Evolutionary conservation across 2,113 vertebrate species (phyloP).

Genomic region (Seriola rivoliana): DNA sequence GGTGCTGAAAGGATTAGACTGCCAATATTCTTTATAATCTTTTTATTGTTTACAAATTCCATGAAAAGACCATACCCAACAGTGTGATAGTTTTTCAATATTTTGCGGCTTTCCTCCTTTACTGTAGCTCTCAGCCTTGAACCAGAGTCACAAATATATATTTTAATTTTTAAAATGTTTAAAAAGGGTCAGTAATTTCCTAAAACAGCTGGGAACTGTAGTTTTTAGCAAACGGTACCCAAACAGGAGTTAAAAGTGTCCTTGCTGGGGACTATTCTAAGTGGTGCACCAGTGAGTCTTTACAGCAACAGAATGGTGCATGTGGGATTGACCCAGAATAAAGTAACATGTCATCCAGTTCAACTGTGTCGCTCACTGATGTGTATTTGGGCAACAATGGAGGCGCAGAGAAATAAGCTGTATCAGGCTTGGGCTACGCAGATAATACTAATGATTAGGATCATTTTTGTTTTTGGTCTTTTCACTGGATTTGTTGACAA

Average conservation of each 20-base stretch:
- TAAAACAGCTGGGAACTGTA: background rate
- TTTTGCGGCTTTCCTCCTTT: background rate
- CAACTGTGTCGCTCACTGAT: background rate
- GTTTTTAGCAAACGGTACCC: conserved; percentile 9
- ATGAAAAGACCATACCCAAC: background rate
- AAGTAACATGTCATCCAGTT: background rate
- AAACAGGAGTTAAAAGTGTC: background rate
- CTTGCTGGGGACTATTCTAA: background rate
- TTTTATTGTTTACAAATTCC: background rate
- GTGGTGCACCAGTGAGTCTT: background rate
- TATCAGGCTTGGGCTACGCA: background rate
- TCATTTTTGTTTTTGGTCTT: background rate
- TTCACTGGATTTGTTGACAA: background rate
- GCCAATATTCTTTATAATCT: background rate
- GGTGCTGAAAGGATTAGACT: background rate
- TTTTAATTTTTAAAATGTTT: background rate
- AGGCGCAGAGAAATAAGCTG: background rate
- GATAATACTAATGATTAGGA: background rate
- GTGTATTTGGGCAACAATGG: background rate
- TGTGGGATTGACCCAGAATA: background rate
- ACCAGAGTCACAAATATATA: background rate
- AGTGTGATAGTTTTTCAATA: background rate
- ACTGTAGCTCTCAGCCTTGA: background rate
- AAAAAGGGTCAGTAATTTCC: background rate
- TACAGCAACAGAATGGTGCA: background rate